A percentile compares a stretch with the other conserved stretches of the same genome.
These are phyloP conservation scores for Mystacornis crossleyi DNA, from an alignment of 2,113 vertebrate genomes.

Conservation along the genomic window DNA sequence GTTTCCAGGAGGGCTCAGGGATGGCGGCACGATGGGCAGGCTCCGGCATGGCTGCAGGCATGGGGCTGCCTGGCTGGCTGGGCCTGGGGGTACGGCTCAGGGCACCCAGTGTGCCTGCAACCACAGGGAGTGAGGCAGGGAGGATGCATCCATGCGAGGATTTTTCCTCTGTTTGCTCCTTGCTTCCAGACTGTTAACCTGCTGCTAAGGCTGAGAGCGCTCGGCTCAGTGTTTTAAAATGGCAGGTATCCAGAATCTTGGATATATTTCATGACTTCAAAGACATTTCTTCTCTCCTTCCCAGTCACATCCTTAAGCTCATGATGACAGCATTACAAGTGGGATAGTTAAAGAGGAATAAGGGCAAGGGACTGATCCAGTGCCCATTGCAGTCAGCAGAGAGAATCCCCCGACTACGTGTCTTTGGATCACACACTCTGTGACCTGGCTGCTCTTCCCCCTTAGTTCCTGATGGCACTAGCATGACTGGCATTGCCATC, in stretches of 20 bases:
- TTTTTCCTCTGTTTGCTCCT: neutral
- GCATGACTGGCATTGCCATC: neutral
- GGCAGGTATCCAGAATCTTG: neutral
- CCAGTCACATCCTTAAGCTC: neutral
- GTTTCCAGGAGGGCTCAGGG: neutral
- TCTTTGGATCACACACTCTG: neutral
- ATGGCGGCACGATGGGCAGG: rapidly evolving
- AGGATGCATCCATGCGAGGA: neutral
- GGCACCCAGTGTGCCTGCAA: neutral
- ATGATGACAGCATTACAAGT: neutral
- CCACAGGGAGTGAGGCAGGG: neutral
- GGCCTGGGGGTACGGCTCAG: rapidly evolving
- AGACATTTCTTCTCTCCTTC: constrained; percentile 26
- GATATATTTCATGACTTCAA: constrained; percentile 8
- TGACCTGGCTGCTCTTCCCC: neutral
- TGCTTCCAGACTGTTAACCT: neutral
- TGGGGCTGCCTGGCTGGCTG: neutral
- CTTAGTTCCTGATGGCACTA: neutral
- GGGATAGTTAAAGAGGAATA: neutral
- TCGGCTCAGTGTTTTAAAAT: constrained; percentile 1
- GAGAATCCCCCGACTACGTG: neutral
- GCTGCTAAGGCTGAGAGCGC: neutral
- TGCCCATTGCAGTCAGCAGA: neutral
- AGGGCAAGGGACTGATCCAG: neutral
- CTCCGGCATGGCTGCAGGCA: rapidly evolving